Conservation (phyloP, 2,888 invertebrate genomes). For the Pollenia angustigena region DNA sequence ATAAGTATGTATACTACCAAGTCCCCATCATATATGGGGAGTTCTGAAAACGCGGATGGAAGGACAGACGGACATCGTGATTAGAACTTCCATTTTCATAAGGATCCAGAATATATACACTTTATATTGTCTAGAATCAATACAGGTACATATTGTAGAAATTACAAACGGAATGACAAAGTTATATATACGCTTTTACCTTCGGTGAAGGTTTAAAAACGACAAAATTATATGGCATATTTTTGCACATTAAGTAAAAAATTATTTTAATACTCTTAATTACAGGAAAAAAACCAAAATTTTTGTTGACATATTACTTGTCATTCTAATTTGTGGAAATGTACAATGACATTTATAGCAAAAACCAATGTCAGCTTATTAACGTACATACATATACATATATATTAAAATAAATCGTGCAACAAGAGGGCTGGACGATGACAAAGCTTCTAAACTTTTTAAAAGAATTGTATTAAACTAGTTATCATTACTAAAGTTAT, state of each 20-base stretch:
- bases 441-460: background rate
- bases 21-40: no score
- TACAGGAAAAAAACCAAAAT: background rate
- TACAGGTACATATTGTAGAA: no score
- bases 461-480: background rate
- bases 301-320: background rate
- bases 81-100: no score
- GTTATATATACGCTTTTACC: no score
- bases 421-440: background rate
- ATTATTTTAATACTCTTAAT: conserved; percentile 15
- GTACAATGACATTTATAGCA: background rate
- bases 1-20: no score
- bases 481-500: no score
- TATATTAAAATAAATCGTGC: background rate
- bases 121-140: no score
- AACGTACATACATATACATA: background rate
- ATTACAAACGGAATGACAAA: no score
- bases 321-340: no score
- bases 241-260: conserved; percentile 25
- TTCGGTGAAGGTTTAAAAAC: no score
- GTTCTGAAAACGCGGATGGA: no score
- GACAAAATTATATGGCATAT: conserved; percentile 13
- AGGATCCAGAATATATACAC: background rate
- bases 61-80: no score
- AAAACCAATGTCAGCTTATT: background rate